Conservation (phyloP, 2,113 vertebrate genomes). For the Myotis brandtii region DNA sequence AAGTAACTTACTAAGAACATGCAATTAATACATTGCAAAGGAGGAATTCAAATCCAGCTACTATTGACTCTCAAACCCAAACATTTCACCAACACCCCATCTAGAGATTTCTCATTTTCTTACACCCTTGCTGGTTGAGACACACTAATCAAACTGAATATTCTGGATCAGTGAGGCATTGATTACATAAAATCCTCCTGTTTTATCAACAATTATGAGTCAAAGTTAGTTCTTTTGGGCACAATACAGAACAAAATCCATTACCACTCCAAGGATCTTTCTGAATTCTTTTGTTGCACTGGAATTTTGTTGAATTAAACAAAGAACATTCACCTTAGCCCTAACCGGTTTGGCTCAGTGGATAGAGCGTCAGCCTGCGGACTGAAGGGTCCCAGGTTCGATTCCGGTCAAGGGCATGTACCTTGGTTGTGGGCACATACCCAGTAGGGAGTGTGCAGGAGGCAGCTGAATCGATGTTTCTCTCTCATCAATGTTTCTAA, state of each 20-base stretch:
- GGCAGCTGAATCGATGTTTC: too few relatives aligned
- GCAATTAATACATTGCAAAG: not conserved
- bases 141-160: not conserved
- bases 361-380: too few relatives aligned
- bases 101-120: not conserved
- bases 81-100: not conserved
- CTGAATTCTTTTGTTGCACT: not conserved
- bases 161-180: not conserved
- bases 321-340: not conserved
- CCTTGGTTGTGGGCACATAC: too few relatives aligned
- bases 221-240: not conserved
- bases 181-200: not conserved
- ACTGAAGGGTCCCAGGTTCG: too few relatives aligned
- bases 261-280: not conserved
- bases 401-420: too few relatives aligned
- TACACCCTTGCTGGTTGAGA: not conserved
- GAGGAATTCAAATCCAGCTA: not conserved
- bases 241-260: not conserved
- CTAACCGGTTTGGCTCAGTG: too few relatives aligned
- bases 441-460: too few relatives aligned
- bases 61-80: not conserved
- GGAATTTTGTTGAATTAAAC: conserved; percentile 23
- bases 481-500: too few relatives aligned
- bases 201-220: not conserved
- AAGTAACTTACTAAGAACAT: not conserved